phyloP scores from a whole-genome alignment of 2,797 vertebrate genomes.

The Salmo trutta region DNA sequence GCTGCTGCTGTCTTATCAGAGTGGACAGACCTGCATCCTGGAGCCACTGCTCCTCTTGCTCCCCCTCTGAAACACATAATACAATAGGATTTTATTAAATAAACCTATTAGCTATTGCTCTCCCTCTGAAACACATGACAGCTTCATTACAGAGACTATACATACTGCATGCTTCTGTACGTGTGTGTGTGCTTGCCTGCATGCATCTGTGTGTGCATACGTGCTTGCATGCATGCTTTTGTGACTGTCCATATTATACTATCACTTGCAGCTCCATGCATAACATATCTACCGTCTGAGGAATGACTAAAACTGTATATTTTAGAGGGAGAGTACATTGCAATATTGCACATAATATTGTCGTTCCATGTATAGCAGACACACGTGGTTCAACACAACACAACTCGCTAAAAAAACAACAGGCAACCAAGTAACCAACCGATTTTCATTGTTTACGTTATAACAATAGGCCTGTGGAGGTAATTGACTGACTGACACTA shows the following conservation, averaged over 20 bases:
- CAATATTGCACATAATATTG: too few relatives aligned
- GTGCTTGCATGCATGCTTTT: neutral
- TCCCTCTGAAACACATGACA: neutral
- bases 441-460: neutral
- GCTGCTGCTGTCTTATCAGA: slow-evolving; percentile 75
- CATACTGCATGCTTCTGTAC: neutral
- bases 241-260: neutral
- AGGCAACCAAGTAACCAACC: neutral
- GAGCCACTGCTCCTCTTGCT: slow-evolving; percentile 87
- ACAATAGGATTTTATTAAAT: neutral
- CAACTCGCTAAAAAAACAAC: too few relatives aligned
- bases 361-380: neutral
- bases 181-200: neutral
- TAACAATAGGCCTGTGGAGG: neutral
- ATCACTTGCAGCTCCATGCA: neutral
- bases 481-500: slow-evolving; percentile 1
- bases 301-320: too few relatives aligned
- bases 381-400: neutral
- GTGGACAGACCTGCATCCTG: slow-evolving; percentile 83
- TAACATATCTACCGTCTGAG: neutral
- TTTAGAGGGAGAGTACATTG: too few relatives aligned
- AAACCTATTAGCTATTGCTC: neutral
- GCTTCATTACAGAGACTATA: neutral
- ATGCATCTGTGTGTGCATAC: neutral
- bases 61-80: slow-evolving; percentile 73